phyloP scores from a whole-genome alignment of 2,113 vertebrate genomes.

The Puntigrus tetrazona region DNA sequence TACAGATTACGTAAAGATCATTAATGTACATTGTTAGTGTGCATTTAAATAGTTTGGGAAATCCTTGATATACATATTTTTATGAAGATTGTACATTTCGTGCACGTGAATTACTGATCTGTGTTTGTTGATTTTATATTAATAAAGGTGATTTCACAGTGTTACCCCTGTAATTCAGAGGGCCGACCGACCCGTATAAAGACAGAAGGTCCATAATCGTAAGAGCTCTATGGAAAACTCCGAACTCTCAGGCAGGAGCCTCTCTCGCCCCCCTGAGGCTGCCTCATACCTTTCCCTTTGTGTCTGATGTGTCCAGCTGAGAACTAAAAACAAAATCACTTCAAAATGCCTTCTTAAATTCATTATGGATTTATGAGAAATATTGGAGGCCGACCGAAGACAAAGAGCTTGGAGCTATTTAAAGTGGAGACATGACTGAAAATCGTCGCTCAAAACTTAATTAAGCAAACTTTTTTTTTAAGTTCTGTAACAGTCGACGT shows the following conservation, averaged over 20 bases:
- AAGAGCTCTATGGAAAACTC: background rate
- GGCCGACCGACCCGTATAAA: background rate
- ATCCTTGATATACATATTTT: background rate
- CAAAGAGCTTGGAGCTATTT: background rate
- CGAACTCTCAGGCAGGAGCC: conserved; percentile 30
- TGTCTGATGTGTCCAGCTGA: conserved; percentile 67
- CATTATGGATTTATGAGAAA: conserved; percentile 4
- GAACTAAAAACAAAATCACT: conserved; percentile 65
- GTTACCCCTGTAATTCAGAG: background rate
- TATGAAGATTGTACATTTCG: background rate
- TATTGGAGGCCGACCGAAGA: background rate
- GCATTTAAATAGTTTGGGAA: background rate
- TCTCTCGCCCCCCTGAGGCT: conserved; percentile 59
- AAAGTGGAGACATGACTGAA: background rate
- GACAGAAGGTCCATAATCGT: background rate
- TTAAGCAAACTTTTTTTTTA: background rate
- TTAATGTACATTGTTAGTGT: background rate
- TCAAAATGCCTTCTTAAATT: conserved; percentile 11
- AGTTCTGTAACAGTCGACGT: background rate
- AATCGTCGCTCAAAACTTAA: background rate
- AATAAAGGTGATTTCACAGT: background rate
- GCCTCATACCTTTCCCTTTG: conserved; percentile 59
- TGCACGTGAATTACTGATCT: background rate
- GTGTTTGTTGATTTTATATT: background rate
- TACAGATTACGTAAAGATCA: background rate